Evolutionary conservation across 2,888 invertebrate species (phyloP), one percentile per base, ranked within the genome.

Genomic region (Epirrhoe alternata): DNA sequence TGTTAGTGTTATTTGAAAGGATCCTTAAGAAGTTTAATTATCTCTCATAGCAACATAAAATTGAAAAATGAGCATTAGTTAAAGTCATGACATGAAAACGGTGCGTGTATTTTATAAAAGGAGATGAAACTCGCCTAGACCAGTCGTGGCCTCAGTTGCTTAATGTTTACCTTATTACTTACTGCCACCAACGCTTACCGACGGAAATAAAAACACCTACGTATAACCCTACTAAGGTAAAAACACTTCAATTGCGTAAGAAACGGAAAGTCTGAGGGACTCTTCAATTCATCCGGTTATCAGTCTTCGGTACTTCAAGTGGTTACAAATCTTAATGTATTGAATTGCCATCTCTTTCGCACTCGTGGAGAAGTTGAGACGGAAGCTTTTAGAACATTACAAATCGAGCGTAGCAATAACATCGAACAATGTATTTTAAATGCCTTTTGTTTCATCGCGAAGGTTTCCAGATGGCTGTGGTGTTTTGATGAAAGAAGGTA

Each of bases 161-260:
- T 83, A 88, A 90, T 90, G 87, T 90, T 91, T 91, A 88, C 88
- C 77, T 86, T 88, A 88, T 86, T 87, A 88, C 88, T 90, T 89
- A 89, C 83, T 85, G 83, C 87, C 82, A 80, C 84, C 85, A 81
- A 88, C 86, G 86, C 83, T 78, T 78, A 82, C 84, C 64, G 68
- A 77, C 76, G 85, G 84, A 86, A 85, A 89, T 86, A 88, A 87
- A 86, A 89, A 87, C 82, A 85, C 72, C 84, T 86, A 82, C 87
- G 86, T 81, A 89, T 84, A 75, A 85, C 69, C 72, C 81, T 67
- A 70, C 79, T 68, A 72, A 72, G 73, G 83, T 80, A 75, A 73
- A 82, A 76, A 81, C 73, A 72, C 80, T 70, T 72, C 71, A 72
- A 73, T 78, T 80, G 70, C 77, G 80, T 74, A 64, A 69, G 72